Conservation (phyloP, 2,888 invertebrate genomes). For the Phalangium opilio region DNA sequence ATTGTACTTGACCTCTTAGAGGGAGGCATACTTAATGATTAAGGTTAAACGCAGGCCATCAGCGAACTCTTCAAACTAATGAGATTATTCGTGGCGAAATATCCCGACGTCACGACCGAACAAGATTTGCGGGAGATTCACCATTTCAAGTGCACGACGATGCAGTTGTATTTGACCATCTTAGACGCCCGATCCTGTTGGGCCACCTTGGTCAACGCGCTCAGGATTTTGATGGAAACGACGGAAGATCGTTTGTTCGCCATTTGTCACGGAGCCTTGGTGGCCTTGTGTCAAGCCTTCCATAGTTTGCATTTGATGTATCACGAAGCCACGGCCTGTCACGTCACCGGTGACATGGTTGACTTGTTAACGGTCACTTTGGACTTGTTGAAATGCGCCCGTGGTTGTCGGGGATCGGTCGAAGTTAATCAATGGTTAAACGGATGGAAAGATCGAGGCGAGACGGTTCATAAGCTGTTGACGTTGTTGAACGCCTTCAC, state of each 20-base stretch:
- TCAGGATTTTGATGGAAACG: constrained; percentile 72
- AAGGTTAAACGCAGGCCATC: constrained; percentile 45
- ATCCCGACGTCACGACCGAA: constrained; percentile 52
- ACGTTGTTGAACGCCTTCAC: constrained; percentile 78
- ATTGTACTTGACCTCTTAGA: background rate
- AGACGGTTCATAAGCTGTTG: constrained; percentile 68
- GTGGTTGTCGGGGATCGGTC: constrained; percentile 38
- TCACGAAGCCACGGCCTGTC: constrained; percentile 80
- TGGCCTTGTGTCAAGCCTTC: constrained; percentile 64
- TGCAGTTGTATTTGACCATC: constrained; percentile 74
- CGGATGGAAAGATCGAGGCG: constrained; percentile 62
- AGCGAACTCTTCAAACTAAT: constrained; percentile 83
- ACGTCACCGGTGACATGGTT: constrained; percentile 64
- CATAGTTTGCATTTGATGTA: constrained; percentile 84
- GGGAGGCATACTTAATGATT: background rate
- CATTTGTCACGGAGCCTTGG: constrained; percentile 76
- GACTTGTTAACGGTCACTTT: constrained; percentile 49
- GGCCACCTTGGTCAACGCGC: constrained; percentile 81
- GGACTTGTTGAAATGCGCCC: constrained; percentile 36
- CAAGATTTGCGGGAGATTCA: constrained; percentile 67
- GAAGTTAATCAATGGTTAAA: constrained; percentile 42
- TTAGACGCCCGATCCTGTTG: constrained; percentile 80
- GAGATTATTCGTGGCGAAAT: constrained; percentile 69
- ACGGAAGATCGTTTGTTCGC: constrained; percentile 77
- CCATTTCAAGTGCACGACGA: constrained; percentile 63